These are phyloP conservation scores for Nebria salina DNA, from an alignment of 2,888 invertebrate species.

Conservation along the genomic window DNA sequence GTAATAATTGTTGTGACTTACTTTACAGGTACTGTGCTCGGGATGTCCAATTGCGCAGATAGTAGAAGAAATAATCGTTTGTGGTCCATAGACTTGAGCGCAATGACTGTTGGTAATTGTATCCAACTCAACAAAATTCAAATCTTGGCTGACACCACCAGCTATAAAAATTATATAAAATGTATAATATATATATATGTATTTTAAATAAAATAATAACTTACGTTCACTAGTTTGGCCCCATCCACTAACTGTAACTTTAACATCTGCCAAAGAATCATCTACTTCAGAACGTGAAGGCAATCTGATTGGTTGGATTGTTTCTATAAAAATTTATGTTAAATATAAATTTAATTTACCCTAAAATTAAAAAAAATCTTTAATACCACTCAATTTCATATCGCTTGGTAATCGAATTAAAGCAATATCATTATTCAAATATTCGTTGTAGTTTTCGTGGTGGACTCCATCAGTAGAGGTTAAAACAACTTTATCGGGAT, in stretches of 20 bases:
- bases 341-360: background rate
- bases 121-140: conserved; percentile 52
- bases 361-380: background rate
- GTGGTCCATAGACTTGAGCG: conserved; percentile 49
- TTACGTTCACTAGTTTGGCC: conserved; percentile 50
- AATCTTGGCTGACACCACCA: background rate
- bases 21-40: conserved; percentile 55
- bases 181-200: background rate
- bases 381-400: conserved; percentile 25
- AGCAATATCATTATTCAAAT: conserved; percentile 48
- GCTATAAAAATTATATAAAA: background rate
- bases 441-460: conserved; percentile 37
- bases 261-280: conserved; percentile 34
- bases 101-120: conserved; percentile 54
- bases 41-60: conserved; percentile 53
- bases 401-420: conserved; percentile 42
- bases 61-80: conserved; percentile 49
- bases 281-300: conserved; percentile 48
- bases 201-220: conserved; percentile 8
- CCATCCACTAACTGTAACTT: conserved; percentile 51
- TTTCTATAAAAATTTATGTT: conserved; percentile 8
- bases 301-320: conserved; percentile 45
- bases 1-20: conserved; percentile 48
- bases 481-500: conserved; percentile 18
- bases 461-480: conserved; percentile 17